phyloP scores from a whole-genome alignment of 2,797 vertebrate genomes.

The Melanotaenia trifasciata region DNA sequence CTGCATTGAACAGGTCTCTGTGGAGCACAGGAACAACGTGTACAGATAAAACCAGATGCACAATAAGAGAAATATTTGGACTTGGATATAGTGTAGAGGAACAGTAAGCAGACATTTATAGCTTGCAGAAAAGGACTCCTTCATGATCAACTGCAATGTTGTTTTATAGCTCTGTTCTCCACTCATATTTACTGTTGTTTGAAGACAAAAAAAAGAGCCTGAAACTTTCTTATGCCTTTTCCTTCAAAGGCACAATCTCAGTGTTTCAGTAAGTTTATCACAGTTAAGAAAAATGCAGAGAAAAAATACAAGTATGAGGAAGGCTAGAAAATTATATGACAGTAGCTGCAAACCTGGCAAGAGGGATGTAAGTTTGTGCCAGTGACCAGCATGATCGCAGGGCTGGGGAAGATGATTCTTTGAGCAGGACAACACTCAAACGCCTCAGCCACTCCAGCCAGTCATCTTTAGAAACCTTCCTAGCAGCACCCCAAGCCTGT shows the following conservation, averaged over 20 bases:
- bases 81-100: not conserved
- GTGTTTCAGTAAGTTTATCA: not conserved
- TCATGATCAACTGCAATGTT: not conserved
- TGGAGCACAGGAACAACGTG: conserved; percentile 5
- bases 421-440: conserved; percentile 94
- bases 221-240: conserved; percentile 1
- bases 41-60: not conserved
- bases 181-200: not conserved
- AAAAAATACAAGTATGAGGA: not conserved
- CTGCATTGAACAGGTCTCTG: conserved; percentile 98
- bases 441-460: conserved; percentile 98
- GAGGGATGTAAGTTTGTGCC: conserved; percentile 97
- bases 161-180: not conserved
- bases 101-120: not conserved
- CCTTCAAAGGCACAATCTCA: conserved; percentile 1
- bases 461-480: conserved; percentile 98
- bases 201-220: conserved; percentile 14
- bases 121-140: conserved; percentile 1
- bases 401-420: conserved; percentile 97
- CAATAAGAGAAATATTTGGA: not conserved
- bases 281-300: conserved; percentile 1
- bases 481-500: conserved; percentile 97
- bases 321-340: not conserved
- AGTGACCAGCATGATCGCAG: conserved; percentile 97
- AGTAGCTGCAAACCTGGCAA: conserved; percentile 89